These are phyloP conservation scores for Neoascia interrupta DNA, from an alignment of 2,888 invertebrate species.

Conservation along the genomic window DNA sequence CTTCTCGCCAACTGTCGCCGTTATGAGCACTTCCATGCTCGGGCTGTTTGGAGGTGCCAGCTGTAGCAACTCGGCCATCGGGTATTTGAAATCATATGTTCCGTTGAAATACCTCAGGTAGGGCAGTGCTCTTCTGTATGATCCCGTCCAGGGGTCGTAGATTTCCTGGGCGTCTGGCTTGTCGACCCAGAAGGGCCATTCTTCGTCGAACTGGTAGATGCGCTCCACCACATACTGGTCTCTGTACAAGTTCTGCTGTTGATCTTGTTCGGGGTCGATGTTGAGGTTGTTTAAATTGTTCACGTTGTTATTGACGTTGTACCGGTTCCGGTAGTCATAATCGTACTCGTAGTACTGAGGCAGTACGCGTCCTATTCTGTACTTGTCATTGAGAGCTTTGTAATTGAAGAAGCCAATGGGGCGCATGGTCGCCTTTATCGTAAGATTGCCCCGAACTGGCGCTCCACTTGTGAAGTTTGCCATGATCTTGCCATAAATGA, in stretches of 20 bases:
- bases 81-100: slow-evolving; percentile 91
- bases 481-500: slow-evolving; percentile 91
- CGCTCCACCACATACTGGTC: slow-evolving; percentile 84
- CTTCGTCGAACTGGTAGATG: slow-evolving; percentile 89
- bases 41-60: slow-evolving; percentile 81
- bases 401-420: slow-evolving; percentile 84
- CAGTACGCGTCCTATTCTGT: slow-evolving; percentile 79
- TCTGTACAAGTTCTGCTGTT: slow-evolving; percentile 77
- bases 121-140: slow-evolving; percentile 83
- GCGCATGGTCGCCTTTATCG: slow-evolving; percentile 88
- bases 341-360: slow-evolving; percentile 72
- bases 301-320: slow-evolving; percentile 68
- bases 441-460: slow-evolving; percentile 93
- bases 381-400: slow-evolving; percentile 81
- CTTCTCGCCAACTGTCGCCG: slow-evolving; percentile 92
- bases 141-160: slow-evolving; percentile 77
- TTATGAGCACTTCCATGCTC: slow-evolving; percentile 90
- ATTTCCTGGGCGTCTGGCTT: slow-evolving; percentile 82
- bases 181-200: slow-evolving; percentile 90
- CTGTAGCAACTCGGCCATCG: slow-evolving; percentile 85
- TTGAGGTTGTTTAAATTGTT: slow-evolving; percentile 54
- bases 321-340: slow-evolving; percentile 72
- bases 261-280: slow-evolving; percentile 39
- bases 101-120: slow-evolving; percentile 92
- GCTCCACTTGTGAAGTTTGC: slow-evolving; percentile 98